phyloP scores from a whole-genome alignment of 2,888 invertebrate species.

The Drosophila quinaria region DNA sequence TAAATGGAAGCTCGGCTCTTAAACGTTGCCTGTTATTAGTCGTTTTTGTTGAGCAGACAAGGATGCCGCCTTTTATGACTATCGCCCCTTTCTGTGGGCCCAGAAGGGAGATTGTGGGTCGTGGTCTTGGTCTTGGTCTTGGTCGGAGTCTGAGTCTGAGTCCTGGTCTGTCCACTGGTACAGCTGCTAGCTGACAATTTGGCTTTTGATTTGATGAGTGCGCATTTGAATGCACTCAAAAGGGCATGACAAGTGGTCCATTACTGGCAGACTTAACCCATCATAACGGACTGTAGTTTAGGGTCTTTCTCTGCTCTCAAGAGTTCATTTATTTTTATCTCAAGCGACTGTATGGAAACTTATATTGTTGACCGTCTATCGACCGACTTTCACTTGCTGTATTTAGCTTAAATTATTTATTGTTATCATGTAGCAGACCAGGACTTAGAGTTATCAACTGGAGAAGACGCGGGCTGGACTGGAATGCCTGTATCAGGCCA shows the following conservation, averaged over 20 bases:
- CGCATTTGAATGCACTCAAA: conserved; percentile 74
- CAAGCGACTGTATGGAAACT: background rate
- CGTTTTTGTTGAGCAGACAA: conserved; percentile 49
- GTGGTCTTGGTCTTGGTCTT: background rate
- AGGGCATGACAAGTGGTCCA: conserved; percentile 66
- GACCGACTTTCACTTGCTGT: background rate
- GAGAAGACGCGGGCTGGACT: too few species aligned
- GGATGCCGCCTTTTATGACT: conserved; percentile 31
- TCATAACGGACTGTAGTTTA: conserved; percentile 27
- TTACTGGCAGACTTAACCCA: conserved; percentile 63
- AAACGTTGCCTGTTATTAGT: conserved; percentile 70
- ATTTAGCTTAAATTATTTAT: background rate
- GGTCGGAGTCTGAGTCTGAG: too few species aligned
- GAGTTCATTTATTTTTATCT: conserved; percentile 12
- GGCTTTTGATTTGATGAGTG: conserved; percentile 78
- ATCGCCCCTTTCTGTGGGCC: background rate
- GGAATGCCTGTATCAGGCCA: too few species aligned
- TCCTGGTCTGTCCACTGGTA: conserved; percentile 24
- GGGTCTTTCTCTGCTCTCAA: conserved; percentile 14
- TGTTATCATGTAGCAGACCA: background rate
- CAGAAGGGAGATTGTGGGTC: background rate
- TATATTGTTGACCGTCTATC: conserved; percentile 4
- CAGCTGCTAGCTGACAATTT: conserved; percentile 65
- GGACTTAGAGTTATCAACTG: too few species aligned
- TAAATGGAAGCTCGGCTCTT: conserved; percentile 67